Conservation (phyloP, 2,888 invertebrate species). For the Amphipoea oculea region DNA sequence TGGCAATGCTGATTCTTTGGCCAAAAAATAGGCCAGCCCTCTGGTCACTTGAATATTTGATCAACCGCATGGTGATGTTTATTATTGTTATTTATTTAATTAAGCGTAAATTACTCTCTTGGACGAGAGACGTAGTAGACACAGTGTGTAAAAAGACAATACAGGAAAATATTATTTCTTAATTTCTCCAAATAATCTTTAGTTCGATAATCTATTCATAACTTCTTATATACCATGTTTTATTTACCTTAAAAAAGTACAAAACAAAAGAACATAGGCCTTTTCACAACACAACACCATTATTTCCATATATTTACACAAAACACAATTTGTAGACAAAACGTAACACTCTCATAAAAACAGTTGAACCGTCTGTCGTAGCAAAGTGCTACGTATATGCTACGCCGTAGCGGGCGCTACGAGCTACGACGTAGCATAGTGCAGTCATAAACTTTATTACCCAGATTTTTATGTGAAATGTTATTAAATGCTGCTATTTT, state of each 20-base stretch:
- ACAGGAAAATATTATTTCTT: neutral
- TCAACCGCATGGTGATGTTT: too few relatives aligned
- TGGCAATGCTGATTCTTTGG: too few relatives aligned
- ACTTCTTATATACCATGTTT: neutral
- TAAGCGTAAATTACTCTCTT: too few relatives aligned
- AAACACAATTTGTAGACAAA: constrained; percentile 65
- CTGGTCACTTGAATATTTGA: too few relatives aligned
- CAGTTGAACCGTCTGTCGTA: constrained; percentile 64
- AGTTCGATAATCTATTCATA: neutral
- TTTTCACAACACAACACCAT: constrained; percentile 26
- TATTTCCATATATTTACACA: constrained; percentile 54
- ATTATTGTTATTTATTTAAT: neutral
- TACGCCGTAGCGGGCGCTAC: constrained; percentile 53
- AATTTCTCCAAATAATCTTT: neutral
- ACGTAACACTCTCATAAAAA: constrained; percentile 60
- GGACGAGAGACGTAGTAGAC: too few relatives aligned
- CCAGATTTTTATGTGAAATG: constrained; percentile 64
- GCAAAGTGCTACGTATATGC: constrained; percentile 64
- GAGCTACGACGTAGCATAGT: constrained; percentile 61
- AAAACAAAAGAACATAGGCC: constrained; percentile 16
- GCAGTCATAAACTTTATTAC: constrained; percentile 63
- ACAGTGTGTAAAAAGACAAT: neutral
- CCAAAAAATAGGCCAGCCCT: too few relatives aligned
- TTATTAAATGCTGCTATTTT: constrained; percentile 61
- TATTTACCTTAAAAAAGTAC: neutral